Evolutionary conservation across 2,888 invertebrate species (phyloP), one percentile per base, ranked within the genome.

Genomic region (Lithophane socia): DNA sequence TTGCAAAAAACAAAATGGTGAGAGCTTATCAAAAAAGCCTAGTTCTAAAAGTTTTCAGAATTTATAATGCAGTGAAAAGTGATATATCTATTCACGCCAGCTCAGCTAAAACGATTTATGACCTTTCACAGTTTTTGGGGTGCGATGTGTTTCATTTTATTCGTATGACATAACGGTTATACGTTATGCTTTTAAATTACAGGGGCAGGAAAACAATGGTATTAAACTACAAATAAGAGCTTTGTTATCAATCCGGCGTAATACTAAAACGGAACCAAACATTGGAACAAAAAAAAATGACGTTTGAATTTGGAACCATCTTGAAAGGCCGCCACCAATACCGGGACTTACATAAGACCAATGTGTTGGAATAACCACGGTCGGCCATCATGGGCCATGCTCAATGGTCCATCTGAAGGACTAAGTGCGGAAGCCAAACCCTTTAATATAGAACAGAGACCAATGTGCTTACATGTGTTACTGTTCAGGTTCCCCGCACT

Each of bases 61-160:
- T 65, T 21, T 60, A 18, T 37, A 65, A 65, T 71, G 24, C 52
- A 66, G 42, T 63, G 69, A 52, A 77, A 69, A 69, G 49, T 73
- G 42, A 56, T 66, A 29, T 52, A 49, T 60, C 24, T 21, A 70
- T 69, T 72, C 64, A 18, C n/a, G 60, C 65, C 44, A 60, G 49
- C 61, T 54, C 65, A 63, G 49, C 63, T n/a, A 52, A 85, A 79
- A 82, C 64, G 67, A 85, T 85, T 75, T 85, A 84, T 73, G 21
- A 21, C 13, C 64, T 13, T 69, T 37, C 54, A 56, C 24, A 16
- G 9, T 24, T 52, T 79, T 64, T 73, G 47, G 13, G 18, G 44
- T 61, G n/a, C 42, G 13, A 52, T 56, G 56, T 37, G 13, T 68
- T 79, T 68, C n/a, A 67, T 74, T 78, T 56, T 52, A 47, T 52